These are phyloP conservation scores for Rhabdornis inornatus DNA, from an alignment of 2,113 vertebrate genomes.

Conservation along the genomic window DNA sequence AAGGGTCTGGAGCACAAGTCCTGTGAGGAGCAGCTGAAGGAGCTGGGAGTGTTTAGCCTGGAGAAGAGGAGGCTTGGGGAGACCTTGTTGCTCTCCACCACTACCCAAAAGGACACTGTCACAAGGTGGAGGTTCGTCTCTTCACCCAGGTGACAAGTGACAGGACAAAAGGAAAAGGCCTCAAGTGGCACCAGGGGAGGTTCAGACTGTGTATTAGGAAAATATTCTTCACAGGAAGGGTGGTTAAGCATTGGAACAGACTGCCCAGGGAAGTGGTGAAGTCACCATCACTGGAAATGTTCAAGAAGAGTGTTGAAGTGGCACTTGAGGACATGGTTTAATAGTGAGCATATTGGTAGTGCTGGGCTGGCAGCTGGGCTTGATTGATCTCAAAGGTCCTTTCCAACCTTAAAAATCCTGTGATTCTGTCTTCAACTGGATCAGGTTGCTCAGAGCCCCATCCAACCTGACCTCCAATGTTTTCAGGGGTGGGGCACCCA, in stretches of 20 bases:
- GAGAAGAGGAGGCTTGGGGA: not conserved
- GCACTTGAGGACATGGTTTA: not conserved
- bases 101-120: not conserved
- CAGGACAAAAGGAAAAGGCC: not conserved
- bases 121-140: accelerated
- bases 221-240: not conserved
- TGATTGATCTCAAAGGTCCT: not conserved
- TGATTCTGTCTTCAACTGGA: not conserved
- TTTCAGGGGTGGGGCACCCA: not conserved
- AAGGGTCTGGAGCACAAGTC: not conserved
- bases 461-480: not conserved
- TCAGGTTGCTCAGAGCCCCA: not conserved
- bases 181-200: not conserved
- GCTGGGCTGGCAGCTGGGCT: not conserved
- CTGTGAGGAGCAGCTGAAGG: not conserved
- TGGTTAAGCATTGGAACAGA: not conserved
- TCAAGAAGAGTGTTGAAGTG: not conserved
- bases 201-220: not conserved
- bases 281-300: not conserved
- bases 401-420: not conserved
- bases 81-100: not conserved
- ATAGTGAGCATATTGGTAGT: not conserved
- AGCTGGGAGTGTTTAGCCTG: not conserved
- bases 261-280: not conserved
- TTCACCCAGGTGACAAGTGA: not conserved